Evolutionary conservation across 2,888 invertebrate species (phyloP), one percentile per base, ranked within the genome.

Genomic region (Patella depressa): DNA sequence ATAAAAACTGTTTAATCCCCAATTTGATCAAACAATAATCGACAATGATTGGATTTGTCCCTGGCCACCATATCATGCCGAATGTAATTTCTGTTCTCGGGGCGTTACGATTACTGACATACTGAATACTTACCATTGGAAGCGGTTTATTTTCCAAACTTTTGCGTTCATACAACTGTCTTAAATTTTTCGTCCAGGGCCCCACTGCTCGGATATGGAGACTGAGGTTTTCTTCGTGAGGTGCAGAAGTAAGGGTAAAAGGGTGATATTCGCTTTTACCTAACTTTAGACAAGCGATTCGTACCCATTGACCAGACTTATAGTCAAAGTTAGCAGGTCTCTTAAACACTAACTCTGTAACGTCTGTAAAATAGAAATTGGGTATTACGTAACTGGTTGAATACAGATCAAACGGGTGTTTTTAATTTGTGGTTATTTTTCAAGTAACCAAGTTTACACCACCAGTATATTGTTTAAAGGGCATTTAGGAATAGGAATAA

Each of bases 271-370:
- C 94, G 78, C 92, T 90, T 19, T 91, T 87, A 79, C 93, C 93
- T 76, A 94, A 89, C n/a, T 88, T 91, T 54, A 93, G 87, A 84
- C 94, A 94, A 17, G 94, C 93, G 76, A 94, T 93, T 72, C 94
- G 91, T 19, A 94, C 92, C 94, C 94, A 94, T 87, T 94, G 94
- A 5, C 94, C 94, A 11, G 94, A 93, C 89, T 93, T 93, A 89
- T 93, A 94, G 81, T 93, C 93, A 87, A 94, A 94, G 86, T 93
- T 93, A 74, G 91, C 88, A 3, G 94, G 94, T 81, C 93, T 92
- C 80, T 92, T 92, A 86, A 94, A 93, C 84, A 93, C 92, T 76
- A 94, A 85, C 83, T 92, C 92, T 0, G 93, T 93, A 2, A 94
- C 94, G 88, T 92, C 94, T 94, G 86, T 45, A 89, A 83, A 71